Evolutionary conservation across 2,888 invertebrate genomes (phyloP).

Genomic region (Xestoiulus laeticollis): DNA sequence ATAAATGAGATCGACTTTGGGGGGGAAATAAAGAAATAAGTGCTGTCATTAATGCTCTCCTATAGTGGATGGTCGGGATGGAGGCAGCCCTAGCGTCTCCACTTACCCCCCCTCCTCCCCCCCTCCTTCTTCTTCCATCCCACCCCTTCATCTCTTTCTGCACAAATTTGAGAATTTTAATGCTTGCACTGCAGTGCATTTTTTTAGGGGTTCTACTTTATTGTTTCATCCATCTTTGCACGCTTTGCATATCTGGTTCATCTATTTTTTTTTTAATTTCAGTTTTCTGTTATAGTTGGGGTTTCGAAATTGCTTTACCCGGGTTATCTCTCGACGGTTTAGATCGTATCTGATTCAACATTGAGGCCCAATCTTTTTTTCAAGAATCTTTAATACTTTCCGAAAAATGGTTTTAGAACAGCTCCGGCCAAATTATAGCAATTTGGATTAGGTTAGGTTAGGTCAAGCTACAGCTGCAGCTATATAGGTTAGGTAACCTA

Average conservation of each 20-base stretch:
- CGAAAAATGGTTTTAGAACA: no score
- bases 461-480: no score
- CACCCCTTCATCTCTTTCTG: neutral
- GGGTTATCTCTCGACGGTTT: neutral
- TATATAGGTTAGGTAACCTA: no score
- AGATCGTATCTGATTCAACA: neutral
- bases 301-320: neutral
- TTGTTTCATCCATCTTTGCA: neutral
- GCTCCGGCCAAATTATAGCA: no score
- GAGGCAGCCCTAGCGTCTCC: neutral
- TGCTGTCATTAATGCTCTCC: conserved; percentile 44
- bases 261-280: neutral
- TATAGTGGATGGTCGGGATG: neutral
- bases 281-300: neutral
- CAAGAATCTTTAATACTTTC: neutral
- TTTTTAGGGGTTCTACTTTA: neutral
- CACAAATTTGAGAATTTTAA: neutral
- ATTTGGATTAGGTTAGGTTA: no score
- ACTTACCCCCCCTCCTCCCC: neutral
- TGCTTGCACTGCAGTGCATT: neutral
- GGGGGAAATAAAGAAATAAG: conserved; percentile 50
- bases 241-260: neutral
- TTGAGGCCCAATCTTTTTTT: neutral
- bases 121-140: neutral
- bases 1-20: conserved; percentile 46